A percentile compares a stretch with the other conserved stretches of the same genome.
Evolutionary conservation across 2,113 vertebrate genomes (phyloP).

Genomic region (Acrocephalus kingi): DNA sequence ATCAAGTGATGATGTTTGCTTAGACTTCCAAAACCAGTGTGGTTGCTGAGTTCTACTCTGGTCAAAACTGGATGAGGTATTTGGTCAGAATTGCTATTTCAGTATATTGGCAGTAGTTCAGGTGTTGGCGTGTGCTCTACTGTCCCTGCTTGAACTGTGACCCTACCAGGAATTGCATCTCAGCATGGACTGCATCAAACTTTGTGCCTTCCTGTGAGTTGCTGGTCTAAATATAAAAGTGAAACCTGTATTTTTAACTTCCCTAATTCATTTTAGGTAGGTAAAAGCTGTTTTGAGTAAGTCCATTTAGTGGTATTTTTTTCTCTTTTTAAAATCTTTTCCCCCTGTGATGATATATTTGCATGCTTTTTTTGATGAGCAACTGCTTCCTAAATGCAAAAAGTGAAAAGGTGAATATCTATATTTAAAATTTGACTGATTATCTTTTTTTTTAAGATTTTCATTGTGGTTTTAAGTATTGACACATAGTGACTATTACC

Average conservation of each 20-base stretch:
- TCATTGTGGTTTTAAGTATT: neutral
- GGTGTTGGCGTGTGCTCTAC: neutral
- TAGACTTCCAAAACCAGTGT: neutral
- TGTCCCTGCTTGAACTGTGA: conserved; percentile 44
- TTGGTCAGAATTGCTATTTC: neutral
- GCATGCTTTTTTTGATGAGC: neutral
- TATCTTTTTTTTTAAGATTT: neutral
- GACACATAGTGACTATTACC: neutral
- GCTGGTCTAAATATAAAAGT: neutral
- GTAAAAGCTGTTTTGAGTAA: neutral
- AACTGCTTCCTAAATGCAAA: neutral
- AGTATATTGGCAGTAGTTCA: neutral
- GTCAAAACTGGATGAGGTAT: neutral
- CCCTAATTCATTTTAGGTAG: neutral
- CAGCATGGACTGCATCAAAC: neutral
- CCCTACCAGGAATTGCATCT: neutral
- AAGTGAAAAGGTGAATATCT: neutral
- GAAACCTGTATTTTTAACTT: neutral
- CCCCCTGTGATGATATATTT: neutral
- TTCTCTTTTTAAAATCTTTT: accelerated
- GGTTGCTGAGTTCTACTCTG: neutral
- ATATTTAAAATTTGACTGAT: neutral
- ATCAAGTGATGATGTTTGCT: neutral
- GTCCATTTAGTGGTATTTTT: neutral
- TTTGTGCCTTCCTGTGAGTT: neutral